Base-by-base conservation (phyloP, 2,888 invertebrate genomes). In the Tipula confusa region DNA sequence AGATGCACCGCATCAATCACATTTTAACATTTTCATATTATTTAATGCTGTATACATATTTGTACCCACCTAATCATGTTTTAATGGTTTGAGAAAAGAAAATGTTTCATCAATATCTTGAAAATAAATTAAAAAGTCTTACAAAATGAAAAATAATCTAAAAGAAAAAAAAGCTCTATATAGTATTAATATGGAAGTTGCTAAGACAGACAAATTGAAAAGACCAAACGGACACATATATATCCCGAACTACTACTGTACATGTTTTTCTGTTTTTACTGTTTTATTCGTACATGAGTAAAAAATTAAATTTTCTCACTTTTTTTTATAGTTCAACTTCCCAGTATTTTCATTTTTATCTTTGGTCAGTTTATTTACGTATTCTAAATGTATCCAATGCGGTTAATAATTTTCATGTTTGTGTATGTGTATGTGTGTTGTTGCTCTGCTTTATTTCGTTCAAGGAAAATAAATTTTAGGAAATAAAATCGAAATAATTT, bases 351-450 rank as follows among this genome's bases (percentile, higher is more conserved):
- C 18, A 24, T 24, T 64, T 64, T 64, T 64, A 64, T 64, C 64
- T n/a, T n/a, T 64, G 64, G 64, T 64, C 64, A 64, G 64, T 64
- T 64, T 64, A 9, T 64, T 64, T 64, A 64, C 64, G 64, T 64
- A 64, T 64, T 64, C 64, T 24, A 24, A 24, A 64, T 64, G 64
- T 24, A 64, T 64, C 24, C 64, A 24, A 24, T 64, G 64, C 64
- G 64, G 64, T 64, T 64, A 18, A 64, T 64, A 64, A 18, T 64
- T 24, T 64, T 64, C 64, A 7, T 64, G 64, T 11, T 24, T 38
- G 9, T 64, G n/a, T 36, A 9, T 36, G 5, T 36, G 36, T n/a
- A n/a, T 31, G 31, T 31, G 31, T 36, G 36, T n/a, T 43, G 36
- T n/a, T 43, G 43, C 18, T 43, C 4, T n/a, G 15, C 5, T 43